Percentiles rank a stretch among this genome's conserved stretches.
These are phyloP conservation scores for Uloborus plumipes DNA, from an alignment of 2,888 invertebrate genomes.

Conservation along the genomic window DNA sequence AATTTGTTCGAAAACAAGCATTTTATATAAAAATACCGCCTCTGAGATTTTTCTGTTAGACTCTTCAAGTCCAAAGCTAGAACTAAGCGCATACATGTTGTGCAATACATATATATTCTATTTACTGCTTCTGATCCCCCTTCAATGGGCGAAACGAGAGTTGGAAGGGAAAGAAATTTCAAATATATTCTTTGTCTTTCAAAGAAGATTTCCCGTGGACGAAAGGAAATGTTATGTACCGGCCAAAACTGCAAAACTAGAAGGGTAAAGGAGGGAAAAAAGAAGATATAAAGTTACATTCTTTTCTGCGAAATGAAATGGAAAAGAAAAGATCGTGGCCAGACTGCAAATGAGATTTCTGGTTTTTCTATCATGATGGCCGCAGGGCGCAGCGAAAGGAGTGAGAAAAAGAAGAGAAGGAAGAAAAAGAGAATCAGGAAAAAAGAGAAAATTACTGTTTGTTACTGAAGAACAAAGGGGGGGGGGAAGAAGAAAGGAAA, in stretches of 20 bases:
- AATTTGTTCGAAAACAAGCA: too few species aligned
- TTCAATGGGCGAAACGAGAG: not conserved
- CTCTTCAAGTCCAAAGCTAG: too few species aligned
- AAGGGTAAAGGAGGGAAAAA: not conserved
- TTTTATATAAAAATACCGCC: too few species aligned
- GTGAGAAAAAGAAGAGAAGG: not conserved
- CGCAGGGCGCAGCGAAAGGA: conserved; percentile 6
- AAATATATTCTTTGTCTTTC: conserved; percentile 1
- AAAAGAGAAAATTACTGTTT: conserved; percentile 14
- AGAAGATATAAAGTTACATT: conserved; percentile 19
- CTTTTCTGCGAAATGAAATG: conserved; percentile 38
- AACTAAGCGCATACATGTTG: too few species aligned
- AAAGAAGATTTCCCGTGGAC: conserved; percentile 1
- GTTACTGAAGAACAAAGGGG: conserved; percentile 1
- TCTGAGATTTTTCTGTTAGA: too few species aligned
- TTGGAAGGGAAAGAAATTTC: not conserved
- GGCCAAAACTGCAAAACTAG: conserved; percentile 18
- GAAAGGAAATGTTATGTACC: conserved; percentile 28
- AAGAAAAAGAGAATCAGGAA: conserved; percentile 5
- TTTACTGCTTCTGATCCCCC: conserved; percentile 2
- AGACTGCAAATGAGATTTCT: conserved; percentile 51
- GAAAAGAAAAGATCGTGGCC: conserved; percentile 34
- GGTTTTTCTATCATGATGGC: conserved; percentile 20
- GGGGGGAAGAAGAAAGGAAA: not conserved
- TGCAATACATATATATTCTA: conserved; percentile 8